Evolutionary conservation across 2,113 vertebrate genomes (phyloP), one percentile per base, ranked within the genome.

Genomic region (Genyomyrus donnyi): DNA sequence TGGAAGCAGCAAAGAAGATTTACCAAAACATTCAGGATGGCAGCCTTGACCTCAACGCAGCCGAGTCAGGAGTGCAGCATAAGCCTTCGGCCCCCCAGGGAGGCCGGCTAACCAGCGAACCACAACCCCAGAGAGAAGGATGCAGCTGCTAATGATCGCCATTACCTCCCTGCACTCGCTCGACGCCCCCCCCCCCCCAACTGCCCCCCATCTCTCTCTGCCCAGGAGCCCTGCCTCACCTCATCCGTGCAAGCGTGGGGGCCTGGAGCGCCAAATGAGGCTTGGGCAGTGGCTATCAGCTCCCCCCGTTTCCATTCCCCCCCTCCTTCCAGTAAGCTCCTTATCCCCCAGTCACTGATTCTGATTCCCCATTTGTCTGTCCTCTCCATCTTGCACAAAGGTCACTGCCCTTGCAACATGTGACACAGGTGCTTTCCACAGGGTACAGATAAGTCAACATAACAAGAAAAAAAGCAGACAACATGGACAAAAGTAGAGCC

Each of bases 21-120:
- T 99, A 99, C 94, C 98, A 99, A 96, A 99, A 99, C 92, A 99
- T 99, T 94, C 98, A 99, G 92, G 98, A 99, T 0, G 98, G 98
- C 70, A 99, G 98, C 93, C 95, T 99, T 96, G 98, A 99, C 94
- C 97, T 99, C 94, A 99, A 99, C 17, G 98, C 98, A 0, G 98
- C 98, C 0, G 98, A 99, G 90, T 99, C 98, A 0, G 98, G 98
- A 0, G 98, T 99, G 90, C 98, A 99, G 94, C 98, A 99, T 95
- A 99, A 99, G 95, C 98, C 98, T 0, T 98, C 98, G 0, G 97
- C 98, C 2, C 97, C 97, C 0, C 98, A 98, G 94, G 97, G 98
- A 0, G 98, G 97, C 2, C 96, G 98, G 50, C 96, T 99, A 95
- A 98, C 97, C 91, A 96, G 96, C 1, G 98, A 99, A 94, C 96